A percentile compares a stretch with the other conserved stretches of the same genome.
phyloP scores from a whole-genome alignment of 1,140 invertebrate genomes.

The Procambarus virginalis region DNA sequence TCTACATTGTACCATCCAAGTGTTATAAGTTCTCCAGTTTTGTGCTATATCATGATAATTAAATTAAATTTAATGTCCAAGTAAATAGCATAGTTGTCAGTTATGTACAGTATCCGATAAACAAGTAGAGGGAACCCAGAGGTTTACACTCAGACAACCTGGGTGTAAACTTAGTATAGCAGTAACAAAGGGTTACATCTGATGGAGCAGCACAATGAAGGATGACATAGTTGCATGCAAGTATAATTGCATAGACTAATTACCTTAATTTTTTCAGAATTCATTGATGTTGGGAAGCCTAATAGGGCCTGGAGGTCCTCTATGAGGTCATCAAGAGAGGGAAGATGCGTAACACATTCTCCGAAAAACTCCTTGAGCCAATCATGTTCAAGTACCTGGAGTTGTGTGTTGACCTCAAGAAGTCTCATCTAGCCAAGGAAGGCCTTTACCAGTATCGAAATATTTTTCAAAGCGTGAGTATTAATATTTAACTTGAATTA shows the following conservation, averaged over 20 bases:
- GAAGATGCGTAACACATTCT: conserved; percentile 94
- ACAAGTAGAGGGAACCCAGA: too few species aligned
- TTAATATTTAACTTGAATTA: conserved; percentile 46
- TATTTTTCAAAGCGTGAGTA: conserved; percentile 95
- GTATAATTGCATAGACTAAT: not conserved
- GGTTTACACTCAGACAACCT: too few species aligned
- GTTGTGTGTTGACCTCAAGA: conserved; percentile 97
- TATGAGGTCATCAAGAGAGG: conserved; percentile 99
- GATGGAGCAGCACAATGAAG: too few species aligned
- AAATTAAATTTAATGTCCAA: too few species aligned
- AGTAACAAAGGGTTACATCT: too few species aligned
- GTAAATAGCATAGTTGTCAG: too few species aligned
- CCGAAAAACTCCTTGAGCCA: conserved; percentile 96
- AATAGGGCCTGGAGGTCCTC: conserved; percentile 96
- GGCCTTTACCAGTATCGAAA: conserved; percentile 99
- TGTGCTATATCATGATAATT: too few species aligned
- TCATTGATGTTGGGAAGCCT: conserved; percentile 95
- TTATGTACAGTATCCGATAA: too few species aligned
- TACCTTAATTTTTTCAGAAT: conserved; percentile 78
- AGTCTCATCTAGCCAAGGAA: conserved; percentile 98
- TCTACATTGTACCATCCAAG: too few species aligned
- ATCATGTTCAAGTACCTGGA: conserved; percentile 99
- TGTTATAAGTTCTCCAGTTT: too few species aligned
- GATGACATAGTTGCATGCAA: too few species aligned
- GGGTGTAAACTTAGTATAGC: too few species aligned